Percentiles rank a stretch among this genome's conserved stretches.
These are phyloP conservation scores for Hirtodrosophila alboralis DNA, from an alignment of 2,888 invertebrate species.

Conservation along the genomic window DNA sequence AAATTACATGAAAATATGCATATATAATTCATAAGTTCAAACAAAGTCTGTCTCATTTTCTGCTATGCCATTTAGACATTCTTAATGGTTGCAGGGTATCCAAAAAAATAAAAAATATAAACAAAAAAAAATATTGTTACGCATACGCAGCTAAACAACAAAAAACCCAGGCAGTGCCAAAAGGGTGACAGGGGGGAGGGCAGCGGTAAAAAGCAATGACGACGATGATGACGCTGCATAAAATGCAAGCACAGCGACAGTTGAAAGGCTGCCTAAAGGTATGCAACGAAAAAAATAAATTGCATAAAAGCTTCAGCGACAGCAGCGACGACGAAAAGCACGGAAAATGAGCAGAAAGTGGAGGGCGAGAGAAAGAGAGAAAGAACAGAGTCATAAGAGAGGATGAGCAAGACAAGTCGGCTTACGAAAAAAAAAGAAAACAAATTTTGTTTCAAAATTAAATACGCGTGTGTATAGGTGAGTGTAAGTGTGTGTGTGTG, in stretches of 20 bases:
- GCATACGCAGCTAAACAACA: slow-evolving; percentile 65
- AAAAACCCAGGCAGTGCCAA: slow-evolving; percentile 4
- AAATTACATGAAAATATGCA: no score
- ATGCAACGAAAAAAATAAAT: slow-evolving; percentile 68
- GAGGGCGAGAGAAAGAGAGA: background rate
- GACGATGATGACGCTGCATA: slow-evolving; percentile 40
- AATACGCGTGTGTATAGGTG: slow-evolving; percentile 50
- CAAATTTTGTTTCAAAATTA: slow-evolving; percentile 74
- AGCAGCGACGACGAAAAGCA: slow-evolving; percentile 15
- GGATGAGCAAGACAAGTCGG: slow-evolving; percentile 1
- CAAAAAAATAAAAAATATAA: slow-evolving; percentile 1
- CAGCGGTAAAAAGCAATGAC: slow-evolving; percentile 13
- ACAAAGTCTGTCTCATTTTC: no score
- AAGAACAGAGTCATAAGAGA: slow-evolving; percentile 13
- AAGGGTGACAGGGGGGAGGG: background rate
- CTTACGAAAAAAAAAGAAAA: slow-evolving; percentile 27
- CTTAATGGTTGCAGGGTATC: no score
- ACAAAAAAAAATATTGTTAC: slow-evolving; percentile 42
- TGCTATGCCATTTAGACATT: no score
- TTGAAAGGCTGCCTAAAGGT: slow-evolving; percentile 67
- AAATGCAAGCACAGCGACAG: slow-evolving; percentile 62
- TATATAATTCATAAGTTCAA: no score
- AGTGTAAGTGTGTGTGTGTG: slow-evolving; percentile 9
- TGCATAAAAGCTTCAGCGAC: slow-evolving; percentile 45
- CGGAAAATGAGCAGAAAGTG: slow-evolving; percentile 9